phyloP scores from a whole-genome alignment of 37 sponge, comb jelly and placozoan genomes.

The Beroe ovata region DNA sequence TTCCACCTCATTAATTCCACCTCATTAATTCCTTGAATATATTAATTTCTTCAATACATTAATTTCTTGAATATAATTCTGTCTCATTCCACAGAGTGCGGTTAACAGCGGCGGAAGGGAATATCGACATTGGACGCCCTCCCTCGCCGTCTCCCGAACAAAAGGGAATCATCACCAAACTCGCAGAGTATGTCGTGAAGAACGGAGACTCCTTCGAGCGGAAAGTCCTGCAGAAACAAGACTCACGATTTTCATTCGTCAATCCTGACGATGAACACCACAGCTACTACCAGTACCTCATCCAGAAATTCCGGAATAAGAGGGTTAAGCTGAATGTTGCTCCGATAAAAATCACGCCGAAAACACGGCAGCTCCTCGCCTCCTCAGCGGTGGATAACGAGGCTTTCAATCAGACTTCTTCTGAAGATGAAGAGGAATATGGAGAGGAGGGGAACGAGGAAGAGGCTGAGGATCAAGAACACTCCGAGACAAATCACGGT shows the following conservation, averaged over 20 bases:
- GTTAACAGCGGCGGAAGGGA: not conserved
- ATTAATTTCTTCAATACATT: no score
- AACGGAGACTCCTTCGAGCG: conserved; percentile 62
- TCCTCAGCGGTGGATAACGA: not conserved
- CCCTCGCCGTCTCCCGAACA: not conserved
- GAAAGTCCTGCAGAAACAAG: conserved; percentile 31
- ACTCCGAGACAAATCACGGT: no score
- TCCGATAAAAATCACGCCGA: conserved; percentile 23
- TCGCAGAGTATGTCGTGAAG: conserved; percentile 50
- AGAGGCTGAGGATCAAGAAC: no score
- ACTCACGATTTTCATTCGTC: conserved; percentile 24
- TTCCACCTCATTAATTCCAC: no score
- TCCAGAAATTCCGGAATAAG: conserved; percentile 5
- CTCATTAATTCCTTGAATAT: no score
- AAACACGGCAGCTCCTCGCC: not conserved
- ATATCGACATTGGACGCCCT: conserved; percentile 1
- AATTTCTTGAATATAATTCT: no score
- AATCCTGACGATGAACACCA: conserved; percentile 15
- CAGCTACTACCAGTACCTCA: conserved; percentile 33
- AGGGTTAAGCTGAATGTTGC: conserved; percentile 32
- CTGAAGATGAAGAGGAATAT: conserved; percentile 18
- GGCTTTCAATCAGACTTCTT: conserved; percentile 11
- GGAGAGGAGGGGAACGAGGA: not conserved
- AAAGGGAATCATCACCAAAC: conserved; percentile 54
- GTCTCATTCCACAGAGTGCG: not conserved